These are phyloP conservation scores for Drosophila baimaii DNA, from an alignment of 1,140 invertebrate genomes.

Conservation along the genomic window DNA sequence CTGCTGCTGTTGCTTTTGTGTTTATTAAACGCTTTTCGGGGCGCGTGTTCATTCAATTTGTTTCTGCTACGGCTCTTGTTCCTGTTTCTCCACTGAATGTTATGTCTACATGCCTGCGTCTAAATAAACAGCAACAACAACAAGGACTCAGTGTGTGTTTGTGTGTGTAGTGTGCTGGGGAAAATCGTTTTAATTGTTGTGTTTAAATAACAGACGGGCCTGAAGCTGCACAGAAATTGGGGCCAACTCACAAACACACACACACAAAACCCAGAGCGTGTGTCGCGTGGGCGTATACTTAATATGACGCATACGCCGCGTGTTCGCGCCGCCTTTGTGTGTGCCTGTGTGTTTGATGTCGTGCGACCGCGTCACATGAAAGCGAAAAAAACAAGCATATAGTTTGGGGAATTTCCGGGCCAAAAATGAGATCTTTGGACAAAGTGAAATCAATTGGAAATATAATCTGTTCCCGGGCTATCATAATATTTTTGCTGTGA, in stretches of 20 bases:
- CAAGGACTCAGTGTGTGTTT: slow-evolving; percentile 30
- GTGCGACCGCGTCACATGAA: slow-evolving; percentile 46
- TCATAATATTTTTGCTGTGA: slow-evolving; percentile 10
- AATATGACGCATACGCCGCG: slow-evolving; percentile 58
- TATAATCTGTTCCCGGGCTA: slow-evolving; percentile 5
- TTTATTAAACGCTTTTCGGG: slow-evolving; percentile 79
- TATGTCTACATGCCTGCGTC: slow-evolving; percentile 77
- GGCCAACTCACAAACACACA: slow-evolving; percentile 17
- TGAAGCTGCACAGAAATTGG: slow-evolving; percentile 29
- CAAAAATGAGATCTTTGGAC: slow-evolving; percentile 8
- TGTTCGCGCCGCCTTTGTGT: slow-evolving; percentile 24
- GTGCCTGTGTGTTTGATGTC: slow-evolving; percentile 32
- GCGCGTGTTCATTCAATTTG: slow-evolving; percentile 80
- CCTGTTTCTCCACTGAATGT: slow-evolving; percentile 52
- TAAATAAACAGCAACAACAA: slow-evolving; percentile 66
- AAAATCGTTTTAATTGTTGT: slow-evolving; percentile 81
- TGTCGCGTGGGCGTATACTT: slow-evolving; percentile 73
- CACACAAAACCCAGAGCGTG: slow-evolving; percentile 26
- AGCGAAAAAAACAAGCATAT: slow-evolving; percentile 29
- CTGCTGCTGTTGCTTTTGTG: slow-evolving; percentile 60
- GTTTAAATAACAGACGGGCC: slow-evolving; percentile 73
- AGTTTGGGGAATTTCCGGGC: slow-evolving; percentile 18
- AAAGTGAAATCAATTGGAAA: slow-evolving; percentile 26
- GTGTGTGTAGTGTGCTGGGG: slow-evolving; percentile 42
- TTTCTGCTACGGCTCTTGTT: slow-evolving; percentile 49